Evolutionary conservation across 2,113 vertebrate species (phyloP), one percentile per base, ranked within the genome.

Genomic region (Carassius auratus): DNA sequence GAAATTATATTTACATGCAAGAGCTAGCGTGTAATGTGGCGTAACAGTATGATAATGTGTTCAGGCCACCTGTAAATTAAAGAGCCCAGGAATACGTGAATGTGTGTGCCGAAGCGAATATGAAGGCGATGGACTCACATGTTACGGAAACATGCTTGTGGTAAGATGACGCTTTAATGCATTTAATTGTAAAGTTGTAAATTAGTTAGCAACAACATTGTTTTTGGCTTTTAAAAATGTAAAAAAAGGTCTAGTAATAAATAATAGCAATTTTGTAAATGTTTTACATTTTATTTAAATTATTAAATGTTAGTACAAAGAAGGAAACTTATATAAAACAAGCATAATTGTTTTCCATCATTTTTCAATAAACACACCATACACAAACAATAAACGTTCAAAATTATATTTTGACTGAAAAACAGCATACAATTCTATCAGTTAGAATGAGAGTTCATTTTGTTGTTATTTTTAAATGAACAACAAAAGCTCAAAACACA

Each of bases 1-100:
- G 13, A 61, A 13, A 17, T 19, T 42, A 26, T 26, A n/a, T 73
- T 26, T 38, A 21, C 6, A 21, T 61, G 57, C 19, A n/a, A n/a
- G 21, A 61, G 68, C 36, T n/a, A n/a, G 36, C 19, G 2, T 71
- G 36, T 71, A 12, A 71, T 26, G 8, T 57, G 9, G 8, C 6
- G 10, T 23, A 62, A 61, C 21, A 26, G 9, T 23, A 68, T 3
- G 8, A 73, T 66, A 71, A 59, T 52, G 26, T 52, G 66, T 73
- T 42, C 87, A 99, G 98, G 98, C 98, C n/a, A 90, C 23, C 0
- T 99, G 98, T 92, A 80, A 88, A 76, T 75, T 89, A 33, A 91
- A 91, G 0, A 89, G 90, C 0, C 92, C 88, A 33, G 95, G 94
- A 19, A 89, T 92, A 66, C 94, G 93, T 73, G 89, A 91, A 81